Percentiles rank a stretch among this genome's conserved stretches.
phyloP scores from a whole-genome alignment of 1,140 invertebrate genomes.

The Saccostrea echinata region DNA sequence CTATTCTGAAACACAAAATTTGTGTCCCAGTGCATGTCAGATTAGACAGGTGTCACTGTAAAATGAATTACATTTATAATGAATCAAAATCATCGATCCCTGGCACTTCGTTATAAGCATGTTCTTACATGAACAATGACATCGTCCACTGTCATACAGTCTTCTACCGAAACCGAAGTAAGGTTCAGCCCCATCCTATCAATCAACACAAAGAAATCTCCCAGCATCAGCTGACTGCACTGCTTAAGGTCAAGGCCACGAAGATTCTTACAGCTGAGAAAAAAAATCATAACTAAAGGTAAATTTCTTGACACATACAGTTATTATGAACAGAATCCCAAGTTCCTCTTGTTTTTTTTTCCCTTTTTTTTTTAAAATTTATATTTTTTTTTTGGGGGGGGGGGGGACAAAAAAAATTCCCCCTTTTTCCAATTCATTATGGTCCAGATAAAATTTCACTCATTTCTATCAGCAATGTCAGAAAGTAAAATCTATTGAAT shows the following conservation, averaged over 20 bases:
- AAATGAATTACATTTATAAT: too few relatives aligned
- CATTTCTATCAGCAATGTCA: background rate
- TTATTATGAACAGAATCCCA: background rate
- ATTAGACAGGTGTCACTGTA: too few relatives aligned
- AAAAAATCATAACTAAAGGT: background rate
- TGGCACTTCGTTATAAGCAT: too few relatives aligned
- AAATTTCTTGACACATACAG: background rate
- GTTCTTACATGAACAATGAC: background rate
- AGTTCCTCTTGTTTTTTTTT: background rate
- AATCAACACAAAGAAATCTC: conserved; percentile 20
- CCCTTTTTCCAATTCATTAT: too few relatives aligned
- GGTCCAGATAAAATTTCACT: background rate
- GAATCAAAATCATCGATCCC: too few relatives aligned
- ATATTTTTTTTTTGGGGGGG: too few relatives aligned
- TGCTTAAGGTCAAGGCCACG: background rate
- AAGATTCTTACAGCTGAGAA: conserved; percentile 20
- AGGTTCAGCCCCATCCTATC: background rate
- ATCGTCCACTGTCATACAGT: background rate
- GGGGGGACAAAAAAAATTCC: too few relatives aligned
- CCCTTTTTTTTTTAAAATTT: too few relatives aligned
- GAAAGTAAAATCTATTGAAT: background rate
- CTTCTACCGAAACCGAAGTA: background rate
- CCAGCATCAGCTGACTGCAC: conserved; percentile 31
- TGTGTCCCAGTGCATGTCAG: too few relatives aligned
- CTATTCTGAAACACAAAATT: too few relatives aligned